Evolutionary conservation across 2,797 vertebrate species (phyloP).

Genomic region (Chrysocyon brachyurus): DNA sequence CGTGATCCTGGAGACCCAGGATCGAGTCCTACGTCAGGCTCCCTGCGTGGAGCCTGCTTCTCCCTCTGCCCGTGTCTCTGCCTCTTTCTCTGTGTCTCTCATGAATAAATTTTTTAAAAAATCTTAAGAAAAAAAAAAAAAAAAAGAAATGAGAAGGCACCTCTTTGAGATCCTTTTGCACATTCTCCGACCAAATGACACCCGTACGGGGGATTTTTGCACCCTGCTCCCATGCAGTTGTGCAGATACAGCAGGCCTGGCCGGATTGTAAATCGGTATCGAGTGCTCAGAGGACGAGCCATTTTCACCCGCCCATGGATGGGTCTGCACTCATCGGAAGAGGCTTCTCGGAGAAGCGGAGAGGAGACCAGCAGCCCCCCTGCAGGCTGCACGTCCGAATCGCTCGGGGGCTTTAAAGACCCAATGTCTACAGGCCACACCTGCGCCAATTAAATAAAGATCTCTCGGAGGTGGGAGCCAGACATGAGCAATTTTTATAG

Average conservation of each 20-base stretch:
- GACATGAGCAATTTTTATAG: neutral
- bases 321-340: neutral
- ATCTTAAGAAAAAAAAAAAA: too few species aligned
- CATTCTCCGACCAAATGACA: neutral
- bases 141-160: neutral
- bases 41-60: too few species aligned
- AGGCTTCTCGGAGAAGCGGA: neutral
- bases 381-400: neutral
- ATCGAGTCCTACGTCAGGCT: too few species aligned
- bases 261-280: neutral
- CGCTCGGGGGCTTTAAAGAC: neutral
- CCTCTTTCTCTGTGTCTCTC: too few species aligned
- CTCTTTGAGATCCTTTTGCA: neutral
- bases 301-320: neutral
- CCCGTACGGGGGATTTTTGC: too few species aligned
- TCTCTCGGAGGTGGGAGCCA: neutral
- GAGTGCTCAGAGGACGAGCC: neutral
- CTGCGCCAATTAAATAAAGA: neutral
- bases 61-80: too few species aligned
- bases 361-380: neutral
- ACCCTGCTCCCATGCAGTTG: neutral
- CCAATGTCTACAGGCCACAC: neutral
- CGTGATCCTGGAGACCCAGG: too few species aligned
- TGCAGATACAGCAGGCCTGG: neutral
- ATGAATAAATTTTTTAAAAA: too few species aligned